Evolutionary conservation across 2,888 invertebrate genomes (phyloP).

Genomic region (Embidobia sp.): DNA sequence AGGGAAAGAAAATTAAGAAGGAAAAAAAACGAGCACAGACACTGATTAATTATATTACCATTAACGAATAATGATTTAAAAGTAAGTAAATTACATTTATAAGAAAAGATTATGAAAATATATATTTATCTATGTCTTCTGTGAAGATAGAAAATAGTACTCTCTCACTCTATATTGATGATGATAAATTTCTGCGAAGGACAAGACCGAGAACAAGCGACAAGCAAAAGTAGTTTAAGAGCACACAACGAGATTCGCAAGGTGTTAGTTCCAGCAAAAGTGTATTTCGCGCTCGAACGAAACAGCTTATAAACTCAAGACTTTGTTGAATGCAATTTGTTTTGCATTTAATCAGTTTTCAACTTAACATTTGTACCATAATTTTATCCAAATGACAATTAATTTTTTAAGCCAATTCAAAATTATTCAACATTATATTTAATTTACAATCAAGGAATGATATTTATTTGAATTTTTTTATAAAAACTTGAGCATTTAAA

Average conservation of each 20-base stretch:
- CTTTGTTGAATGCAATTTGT: too few relatives aligned
- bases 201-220: slow-evolving; percentile 73
- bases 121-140: slow-evolving; percentile 83
- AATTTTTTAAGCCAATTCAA: too few relatives aligned
- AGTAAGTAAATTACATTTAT: slow-evolving; percentile 81
- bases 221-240: slow-evolving; percentile 76
- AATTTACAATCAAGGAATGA: too few relatives aligned
- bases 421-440: too few relatives aligned
- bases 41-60: slow-evolving; percentile 81
- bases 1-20: slow-evolving; percentile 13
- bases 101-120: slow-evolving; percentile 82
- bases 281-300: slow-evolving; percentile 73
- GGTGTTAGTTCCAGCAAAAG: slow-evolving; percentile 47
- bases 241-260: slow-evolving; percentile 62
- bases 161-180: slow-evolving; percentile 82
- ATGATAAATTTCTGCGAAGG: slow-evolving; percentile 65
- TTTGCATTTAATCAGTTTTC: too few relatives aligned
- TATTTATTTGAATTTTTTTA: too few relatives aligned
- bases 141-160: slow-evolving; percentile 82
- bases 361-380: too few relatives aligned
- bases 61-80: slow-evolving; percentile 80
- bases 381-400: too few relatives aligned
- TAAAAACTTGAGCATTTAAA: too few relatives aligned
- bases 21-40: slow-evolving; percentile 77
- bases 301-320: too few relatives aligned